Evolutionary conservation across 37 sponge, comb jelly and placozoan genomes (phyloP), one percentile per base, ranked within the genome.

Genomic region (Halichondria panicea): DNA sequence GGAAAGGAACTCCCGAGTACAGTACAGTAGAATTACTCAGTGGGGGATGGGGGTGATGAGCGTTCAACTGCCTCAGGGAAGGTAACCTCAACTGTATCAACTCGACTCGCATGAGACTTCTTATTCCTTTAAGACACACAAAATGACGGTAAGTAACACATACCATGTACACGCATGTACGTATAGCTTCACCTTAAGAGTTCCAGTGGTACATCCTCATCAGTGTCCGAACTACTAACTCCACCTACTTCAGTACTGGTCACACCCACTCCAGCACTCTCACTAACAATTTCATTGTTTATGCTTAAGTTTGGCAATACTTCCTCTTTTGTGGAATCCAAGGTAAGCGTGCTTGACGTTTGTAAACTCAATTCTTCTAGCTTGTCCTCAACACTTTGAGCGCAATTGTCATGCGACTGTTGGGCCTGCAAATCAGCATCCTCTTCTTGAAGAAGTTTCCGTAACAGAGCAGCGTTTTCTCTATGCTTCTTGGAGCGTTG

Each of bases 401-500:
- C 46, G 1, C 9, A 35, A 28, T 2, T 27, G 8, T 38, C 60
- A 24, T 55, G 59, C 27, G 24, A 43, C 45, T 24, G 19, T n/a
- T n/a, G n/a, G n/a, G n/a, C 77, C 24, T 5, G 32, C 24, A 7
- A 30, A 53, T 40, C 75, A 19, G 40, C 81, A 8, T 88, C 85
- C 39, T 94, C 96, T 32, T 88, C 81, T 43, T 72, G 75, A 71
- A 97, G 58, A 22, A 79, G 66, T 22, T 68, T 62, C 55, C 78
- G 86, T 54, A 97, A 66, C 2, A 92, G 46, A 5, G 85, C 75
- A 1, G 84, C 86, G 45, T 89, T 94, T 25, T 97, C 98, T 53
- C 66, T 83, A 63, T 97, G 98, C 78, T 94, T 97, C 76, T 78
- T 89, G 11, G 98, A 97, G 45, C 74, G 85, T 68, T 91, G 88